Evolutionary conservation across 2,113 vertebrate genomes (phyloP).

Genomic region (Hydrolagus affinis): DNA sequence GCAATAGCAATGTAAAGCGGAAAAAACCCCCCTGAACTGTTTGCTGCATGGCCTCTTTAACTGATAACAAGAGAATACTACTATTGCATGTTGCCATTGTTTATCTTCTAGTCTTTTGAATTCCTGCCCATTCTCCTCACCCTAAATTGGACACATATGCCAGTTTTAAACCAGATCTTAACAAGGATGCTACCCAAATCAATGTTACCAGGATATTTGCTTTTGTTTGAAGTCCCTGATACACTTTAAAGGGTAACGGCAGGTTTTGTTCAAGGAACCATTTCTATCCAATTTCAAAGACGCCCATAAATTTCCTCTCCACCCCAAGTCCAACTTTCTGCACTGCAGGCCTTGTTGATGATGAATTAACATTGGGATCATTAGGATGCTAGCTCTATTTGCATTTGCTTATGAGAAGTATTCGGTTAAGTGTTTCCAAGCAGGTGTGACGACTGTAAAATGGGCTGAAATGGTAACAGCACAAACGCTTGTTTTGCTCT

Average conservation of each 20-base stretch:
- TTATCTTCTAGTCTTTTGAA: neutral
- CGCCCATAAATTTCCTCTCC: slow-evolving; percentile 4
- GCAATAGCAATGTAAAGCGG: slow-evolving; percentile 38
- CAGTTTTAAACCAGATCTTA: neutral
- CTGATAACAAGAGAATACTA: slow-evolving; percentile 16
- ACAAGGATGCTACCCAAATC: slow-evolving; percentile 16
- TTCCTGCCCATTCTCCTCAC: neutral
- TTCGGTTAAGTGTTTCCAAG: slow-evolving; percentile 11
- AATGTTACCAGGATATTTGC: slow-evolving; percentile 28
- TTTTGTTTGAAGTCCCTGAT: slow-evolving; percentile 27
- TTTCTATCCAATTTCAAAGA: slow-evolving; percentile 27
- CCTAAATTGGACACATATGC: neutral
- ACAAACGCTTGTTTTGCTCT: neutral
- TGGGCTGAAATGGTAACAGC: neutral
- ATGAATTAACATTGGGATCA: slow-evolving; percentile 25
- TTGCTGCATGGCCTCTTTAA: neutral
- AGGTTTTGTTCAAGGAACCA: slow-evolving; percentile 24
- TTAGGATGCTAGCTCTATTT: slow-evolving; percentile 17
- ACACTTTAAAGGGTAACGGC: slow-evolving; percentile 4
- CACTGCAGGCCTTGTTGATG: neutral
- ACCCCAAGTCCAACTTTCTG: slow-evolving; percentile 2
- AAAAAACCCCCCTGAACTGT: neutral
- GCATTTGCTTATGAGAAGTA: slow-evolving; percentile 19
- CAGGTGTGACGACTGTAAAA: neutral
- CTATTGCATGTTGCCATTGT: neutral